Conservation (phyloP, 2,797 vertebrate genomes). For the Anabacerthia variegaticeps region DNA sequence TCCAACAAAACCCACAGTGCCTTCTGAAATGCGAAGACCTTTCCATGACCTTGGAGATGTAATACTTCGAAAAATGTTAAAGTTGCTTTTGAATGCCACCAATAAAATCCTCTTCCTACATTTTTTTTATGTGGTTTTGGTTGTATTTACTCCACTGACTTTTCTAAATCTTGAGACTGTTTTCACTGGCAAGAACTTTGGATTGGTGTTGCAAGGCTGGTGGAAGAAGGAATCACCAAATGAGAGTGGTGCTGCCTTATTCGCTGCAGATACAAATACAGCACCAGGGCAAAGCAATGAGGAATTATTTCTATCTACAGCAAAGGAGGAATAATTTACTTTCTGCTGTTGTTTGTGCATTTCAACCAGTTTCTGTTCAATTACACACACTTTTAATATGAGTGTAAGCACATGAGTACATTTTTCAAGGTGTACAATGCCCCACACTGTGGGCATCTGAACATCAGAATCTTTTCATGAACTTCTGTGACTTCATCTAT, state of each 20-base stretch:
- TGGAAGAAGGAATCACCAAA: neutral
- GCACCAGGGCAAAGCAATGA: neutral
- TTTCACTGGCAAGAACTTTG: neutral
- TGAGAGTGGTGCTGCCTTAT: neutral
- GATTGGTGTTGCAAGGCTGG: neutral
- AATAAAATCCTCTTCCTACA: neutral
- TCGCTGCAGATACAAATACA: neutral
- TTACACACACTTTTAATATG: neutral
- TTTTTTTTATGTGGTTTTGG: neutral
- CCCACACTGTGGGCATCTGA: neutral
- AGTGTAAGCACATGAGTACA: neutral
- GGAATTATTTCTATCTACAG: neutral
- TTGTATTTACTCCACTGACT: neutral
- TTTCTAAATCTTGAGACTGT: neutral
- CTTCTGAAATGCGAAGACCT: neutral
- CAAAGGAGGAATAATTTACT: neutral
- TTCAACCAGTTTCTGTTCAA: neutral
- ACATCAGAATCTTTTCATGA: neutral
- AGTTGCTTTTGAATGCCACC: neutral
- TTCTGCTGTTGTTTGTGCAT: neutral
- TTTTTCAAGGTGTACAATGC: neutral
- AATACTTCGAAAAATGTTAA: neutral
- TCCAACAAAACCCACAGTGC: fast-evolving
- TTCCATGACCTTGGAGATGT: neutral
- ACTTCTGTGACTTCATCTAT: neutral